Conservation (phyloP, 2,888 invertebrate genomes). For the Drosophila paranaensis region DNA sequence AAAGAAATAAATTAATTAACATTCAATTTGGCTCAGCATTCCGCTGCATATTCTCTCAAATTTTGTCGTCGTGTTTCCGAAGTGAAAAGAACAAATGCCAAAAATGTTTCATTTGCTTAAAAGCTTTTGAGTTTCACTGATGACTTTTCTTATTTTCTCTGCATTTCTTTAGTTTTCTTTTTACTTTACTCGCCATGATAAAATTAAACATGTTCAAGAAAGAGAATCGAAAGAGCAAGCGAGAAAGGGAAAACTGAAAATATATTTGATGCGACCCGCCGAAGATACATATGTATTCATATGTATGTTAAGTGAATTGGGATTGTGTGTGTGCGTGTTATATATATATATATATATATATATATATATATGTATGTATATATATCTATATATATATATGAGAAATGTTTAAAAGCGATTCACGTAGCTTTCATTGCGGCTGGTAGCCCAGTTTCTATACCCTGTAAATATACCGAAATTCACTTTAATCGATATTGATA, state of each 20-base stretch:
- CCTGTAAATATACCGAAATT: not conserved
- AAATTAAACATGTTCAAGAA: slow-evolving; percentile 65
- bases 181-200: slow-evolving; percentile 52
- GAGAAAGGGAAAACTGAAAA: slow-evolving; percentile 64
- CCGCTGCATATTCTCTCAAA: not conserved
- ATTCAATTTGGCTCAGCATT: not conserved
- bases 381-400: slow-evolving; percentile 31
- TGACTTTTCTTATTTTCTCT: slow-evolving; percentile 27
- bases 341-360: no score
- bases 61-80: not conserved
- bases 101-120: slow-evolving; percentile 74
- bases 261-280: slow-evolving; percentile 53
- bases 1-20: not conserved
- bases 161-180: slow-evolving; percentile 13
- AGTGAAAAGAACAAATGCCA: slow-evolving; percentile 33
- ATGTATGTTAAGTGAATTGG: slow-evolving; percentile 21
- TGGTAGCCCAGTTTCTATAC: slow-evolving; percentile 31
- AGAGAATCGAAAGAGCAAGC: slow-evolving; percentile 29
- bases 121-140: slow-evolving; percentile 67
- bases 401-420: slow-evolving; percentile 68
- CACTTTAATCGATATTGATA: not conserved
- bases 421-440: slow-evolving; percentile 64
- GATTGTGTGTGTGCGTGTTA: slow-evolving; percentile 34
- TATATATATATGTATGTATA: slow-evolving; percentile 26
- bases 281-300: slow-evolving; percentile 1